Evolutionary conservation across 2,797 vertebrate species (phyloP), one percentile per base, ranked within the genome.

Genomic region (Picus viridis): DNA sequence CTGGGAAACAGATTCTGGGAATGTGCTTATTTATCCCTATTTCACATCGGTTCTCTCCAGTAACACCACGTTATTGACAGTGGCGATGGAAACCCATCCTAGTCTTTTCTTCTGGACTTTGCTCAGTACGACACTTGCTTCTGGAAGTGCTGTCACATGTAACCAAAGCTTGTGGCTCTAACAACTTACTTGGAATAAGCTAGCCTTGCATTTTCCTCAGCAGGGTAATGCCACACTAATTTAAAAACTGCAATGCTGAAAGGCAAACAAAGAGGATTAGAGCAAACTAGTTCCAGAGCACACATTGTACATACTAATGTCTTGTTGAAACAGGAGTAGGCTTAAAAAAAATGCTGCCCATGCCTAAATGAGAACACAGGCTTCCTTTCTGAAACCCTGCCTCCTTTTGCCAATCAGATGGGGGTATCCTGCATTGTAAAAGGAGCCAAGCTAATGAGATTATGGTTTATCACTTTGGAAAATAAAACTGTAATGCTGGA

Each of bases 261-360:
- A 81, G 56, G 41, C 23, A 58, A 88, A 77, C 17, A 75, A 83
- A 94, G 68, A 73, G 56, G 89, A 92, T 94, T 91, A 86, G 61
- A 16, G 23, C 82, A 87, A 95, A 89, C 53, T 45, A 67, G 45
- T 51, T 92, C 71, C 77, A 90, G 69, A 59, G 69, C 54, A 13
- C 69, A 43, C 10, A 1, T 6, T 32, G 75, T 20, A 80, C 84
- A 80, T 90, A 54, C 75, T 91, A 62, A 83, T 78, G 61, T 83
- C 89, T 81, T 72, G 32, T 22, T 24, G 65, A 61, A 75, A 56
- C 12, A 19, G 56, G 59, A 74, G 73, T 39, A 45, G 43, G 41
- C 30, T 53, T 57, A 22, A 24, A 74, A 61, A 61, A 76, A 73
- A 8, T 53, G 14, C 82, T 64, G 53, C 67, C 47, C 0, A 0